phyloP scores from a whole-genome alignment of 2,113 vertebrate genomes.

The Chaetura pelagica region DNA sequence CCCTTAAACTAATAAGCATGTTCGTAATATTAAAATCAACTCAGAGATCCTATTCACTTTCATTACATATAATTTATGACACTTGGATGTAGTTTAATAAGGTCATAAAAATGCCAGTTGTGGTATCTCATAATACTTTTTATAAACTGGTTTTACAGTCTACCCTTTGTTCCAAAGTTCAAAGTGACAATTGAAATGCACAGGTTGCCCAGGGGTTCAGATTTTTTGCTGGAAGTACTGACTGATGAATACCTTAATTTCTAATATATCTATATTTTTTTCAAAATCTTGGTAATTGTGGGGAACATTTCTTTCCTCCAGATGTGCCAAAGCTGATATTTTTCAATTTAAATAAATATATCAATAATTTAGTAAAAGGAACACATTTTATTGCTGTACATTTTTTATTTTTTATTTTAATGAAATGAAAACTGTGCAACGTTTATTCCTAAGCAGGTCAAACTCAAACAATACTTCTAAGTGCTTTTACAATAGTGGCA shows the following conservation, averaged over 20 bases:
- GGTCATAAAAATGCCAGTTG: slow-evolving; percentile 86
- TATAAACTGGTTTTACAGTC: slow-evolving; percentile 88
- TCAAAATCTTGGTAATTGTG: slow-evolving; percentile 68
- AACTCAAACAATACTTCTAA: slow-evolving; percentile 74
- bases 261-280: slow-evolving; percentile 50
- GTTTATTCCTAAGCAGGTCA: slow-evolving; percentile 66
- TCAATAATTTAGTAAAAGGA: slow-evolving; percentile 57
- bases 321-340: slow-evolving; percentile 70
- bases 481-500: slow-evolving; percentile 76
- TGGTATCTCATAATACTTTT: slow-evolving; percentile 87
- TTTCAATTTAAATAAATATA: slow-evolving; percentile 72
- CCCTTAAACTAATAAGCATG: slow-evolving; percentile 78
- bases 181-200: slow-evolving; percentile 85
- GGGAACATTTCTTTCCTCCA: slow-evolving; percentile 69
- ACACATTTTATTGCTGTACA: slow-evolving; percentile 65
- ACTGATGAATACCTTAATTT: slow-evolving; percentile 72
- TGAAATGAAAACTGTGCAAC: slow-evolving; percentile 73
- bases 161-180: slow-evolving; percentile 85
- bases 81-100: slow-evolving; percentile 87
- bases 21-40: slow-evolving; percentile 82
- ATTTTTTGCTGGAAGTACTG: slow-evolving; percentile 65
- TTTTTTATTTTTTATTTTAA: slow-evolving; percentile 12
- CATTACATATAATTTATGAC: slow-evolving; percentile 86
- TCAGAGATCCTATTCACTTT: slow-evolving; percentile 81
- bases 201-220: slow-evolving; percentile 78